Evolutionary conservation across 1,140 invertebrate genomes (phyloP).

Genomic region (Diprion similis): DNA sequence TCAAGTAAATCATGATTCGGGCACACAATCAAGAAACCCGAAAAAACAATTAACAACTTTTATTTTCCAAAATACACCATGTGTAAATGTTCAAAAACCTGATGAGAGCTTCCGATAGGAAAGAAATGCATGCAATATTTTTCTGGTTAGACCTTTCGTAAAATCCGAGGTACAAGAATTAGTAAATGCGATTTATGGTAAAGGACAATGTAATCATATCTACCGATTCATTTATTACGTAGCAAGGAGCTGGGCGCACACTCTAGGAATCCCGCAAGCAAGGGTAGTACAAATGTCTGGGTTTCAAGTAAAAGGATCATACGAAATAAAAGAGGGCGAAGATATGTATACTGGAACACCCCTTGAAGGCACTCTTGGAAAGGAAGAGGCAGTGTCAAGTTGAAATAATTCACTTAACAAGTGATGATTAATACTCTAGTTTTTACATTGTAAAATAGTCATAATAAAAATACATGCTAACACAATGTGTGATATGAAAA

Average conservation of each 20-base stretch:
- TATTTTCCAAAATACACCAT: no score
- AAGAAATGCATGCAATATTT: no score
- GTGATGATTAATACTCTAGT: conserved; percentile 25
- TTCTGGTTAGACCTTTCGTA: no score
- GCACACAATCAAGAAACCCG: no score
- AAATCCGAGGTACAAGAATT: no score
- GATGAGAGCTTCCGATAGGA: no score
- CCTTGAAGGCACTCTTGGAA: conserved; percentile 39
- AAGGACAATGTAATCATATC: background rate
- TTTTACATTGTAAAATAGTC: conserved; percentile 19
- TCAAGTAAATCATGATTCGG: no score
- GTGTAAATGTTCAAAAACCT: no score
- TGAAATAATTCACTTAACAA: conserved; percentile 28
- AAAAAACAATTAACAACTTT: no score
- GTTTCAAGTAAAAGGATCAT: conserved; percentile 56
- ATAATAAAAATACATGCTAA: conserved; percentile 24
- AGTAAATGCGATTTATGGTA: no score
- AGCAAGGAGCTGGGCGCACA: conserved; percentile 60
- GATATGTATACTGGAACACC: conserved; percentile 23
- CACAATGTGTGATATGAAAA: conserved; percentile 22
- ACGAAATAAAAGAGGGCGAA: conserved; percentile 56
- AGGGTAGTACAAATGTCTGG: conserved; percentile 62
- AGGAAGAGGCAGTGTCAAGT: conserved; percentile 17
- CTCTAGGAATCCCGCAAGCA: conserved; percentile 63
- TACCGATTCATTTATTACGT: conserved; percentile 11